A percentile compares a stretch with the other conserved stretches of the same genome.
Conservation (phyloP, 1,140 invertebrate genomes). For the Reticulitermes speratus region DNA sequence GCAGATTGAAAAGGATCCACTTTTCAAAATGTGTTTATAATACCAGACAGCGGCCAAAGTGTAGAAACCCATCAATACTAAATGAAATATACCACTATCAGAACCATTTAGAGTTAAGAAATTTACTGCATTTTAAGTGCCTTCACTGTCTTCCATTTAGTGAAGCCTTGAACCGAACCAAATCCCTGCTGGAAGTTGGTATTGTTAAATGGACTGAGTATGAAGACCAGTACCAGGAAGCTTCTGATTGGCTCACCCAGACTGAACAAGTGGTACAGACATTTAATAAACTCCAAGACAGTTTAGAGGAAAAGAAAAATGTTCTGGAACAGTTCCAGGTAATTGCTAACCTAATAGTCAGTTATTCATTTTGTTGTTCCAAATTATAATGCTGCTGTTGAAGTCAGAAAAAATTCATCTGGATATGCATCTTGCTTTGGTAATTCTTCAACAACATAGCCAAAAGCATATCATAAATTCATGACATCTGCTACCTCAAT, state of each 20-base stretch:
- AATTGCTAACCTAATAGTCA: conserved; percentile 12
- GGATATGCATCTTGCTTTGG: no score
- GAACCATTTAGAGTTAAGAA: no score
- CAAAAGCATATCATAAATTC: not conserved
- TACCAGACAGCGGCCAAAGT: no score
- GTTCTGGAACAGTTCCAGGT: conserved; percentile 88
- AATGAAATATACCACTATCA: no score
- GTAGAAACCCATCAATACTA: no score
- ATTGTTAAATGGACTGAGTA: conserved; percentile 96
- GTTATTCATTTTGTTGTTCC: not conserved
- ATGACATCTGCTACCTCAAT: no score
- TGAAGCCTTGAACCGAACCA: conserved; percentile 74
- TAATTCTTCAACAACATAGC: no score
- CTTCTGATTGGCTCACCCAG: conserved; percentile 82
- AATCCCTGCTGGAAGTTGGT: conserved; percentile 80
- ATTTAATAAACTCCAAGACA: conserved; percentile 88
- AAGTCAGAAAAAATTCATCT: no score
- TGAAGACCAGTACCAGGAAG: conserved; percentile 89
- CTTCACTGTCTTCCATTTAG: conserved; percentile 42
- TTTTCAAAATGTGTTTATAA: no score
- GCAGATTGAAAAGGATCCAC: no score
- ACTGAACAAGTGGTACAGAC: conserved; percentile 83
- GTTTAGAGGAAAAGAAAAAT: conserved; percentile 84
- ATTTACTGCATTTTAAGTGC: no score
- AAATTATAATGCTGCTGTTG: not conserved